Percentiles rank a stretch among this genome's conserved stretches.
These are phyloP conservation scores for Chrysolina haemoptera DNA, from an alignment of 2,888 invertebrate species.

Conservation along the genomic window DNA sequence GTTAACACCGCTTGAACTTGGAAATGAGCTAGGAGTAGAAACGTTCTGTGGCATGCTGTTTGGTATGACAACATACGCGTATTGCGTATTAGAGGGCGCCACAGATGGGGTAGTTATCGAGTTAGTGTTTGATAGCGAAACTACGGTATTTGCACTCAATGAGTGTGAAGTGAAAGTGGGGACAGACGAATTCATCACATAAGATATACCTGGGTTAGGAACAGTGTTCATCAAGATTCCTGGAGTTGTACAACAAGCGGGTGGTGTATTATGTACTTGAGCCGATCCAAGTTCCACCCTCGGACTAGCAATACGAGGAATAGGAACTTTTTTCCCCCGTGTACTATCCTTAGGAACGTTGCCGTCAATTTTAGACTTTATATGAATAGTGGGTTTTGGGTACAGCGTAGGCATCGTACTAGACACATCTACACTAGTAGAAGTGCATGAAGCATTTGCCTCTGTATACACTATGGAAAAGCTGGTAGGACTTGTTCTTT, in stretches of 20 bases:
- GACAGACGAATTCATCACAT: background rate
- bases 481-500: slow-evolving; percentile 26
- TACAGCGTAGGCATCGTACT: background rate
- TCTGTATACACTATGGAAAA: slow-evolving; percentile 19
- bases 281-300: background rate
- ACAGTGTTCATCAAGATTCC: background rate
- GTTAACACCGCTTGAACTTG: background rate
- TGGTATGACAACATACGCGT: slow-evolving; percentile 27
- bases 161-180: background rate
- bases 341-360: background rate
- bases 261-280: background rate
- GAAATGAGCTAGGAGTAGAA: background rate
- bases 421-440: background rate
- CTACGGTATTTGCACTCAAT: background rate
- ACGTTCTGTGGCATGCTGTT: background rate
- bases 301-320: background rate
- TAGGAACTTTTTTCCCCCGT: background rate
- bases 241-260: background rate
- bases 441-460: background rate
- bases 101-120: background rate
- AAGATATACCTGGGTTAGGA: background rate
- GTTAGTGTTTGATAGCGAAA: background rate
- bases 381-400: background rate
- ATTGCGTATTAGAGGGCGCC: background rate
- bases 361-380: background rate